phyloP scores from a whole-genome alignment of 2,888 invertebrate genomes.

The Bruchidius siliquastri region DNA sequence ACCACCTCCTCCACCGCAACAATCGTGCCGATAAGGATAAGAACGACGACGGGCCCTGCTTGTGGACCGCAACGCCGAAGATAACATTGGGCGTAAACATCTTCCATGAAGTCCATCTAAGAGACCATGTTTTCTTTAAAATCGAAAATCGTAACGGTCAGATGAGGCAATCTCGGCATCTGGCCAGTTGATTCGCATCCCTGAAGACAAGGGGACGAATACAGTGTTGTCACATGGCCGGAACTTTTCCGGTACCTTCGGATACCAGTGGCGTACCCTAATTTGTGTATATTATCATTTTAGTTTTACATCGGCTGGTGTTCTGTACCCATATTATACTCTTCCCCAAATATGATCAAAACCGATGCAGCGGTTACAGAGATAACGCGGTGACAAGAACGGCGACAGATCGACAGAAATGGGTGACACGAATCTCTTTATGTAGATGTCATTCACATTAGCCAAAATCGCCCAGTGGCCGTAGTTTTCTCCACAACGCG shows the following conservation, averaged over 20 bases:
- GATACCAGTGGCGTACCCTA: background rate
- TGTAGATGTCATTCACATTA: too few relatives aligned
- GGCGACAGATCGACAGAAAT: too few relatives aligned
- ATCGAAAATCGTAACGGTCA: background rate
- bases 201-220: background rate
- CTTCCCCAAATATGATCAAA: too few relatives aligned
- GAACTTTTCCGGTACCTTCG: background rate
- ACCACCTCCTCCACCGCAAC: background rate
- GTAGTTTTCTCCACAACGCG: too few relatives aligned
- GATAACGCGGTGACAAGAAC: too few relatives aligned
- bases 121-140: background rate
- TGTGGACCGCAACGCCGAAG: background rate
- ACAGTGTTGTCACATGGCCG: background rate
- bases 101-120: background rate
- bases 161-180: background rate
- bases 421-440: too few relatives aligned
- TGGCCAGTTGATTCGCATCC: background rate
- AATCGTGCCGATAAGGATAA: background rate
- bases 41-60: background rate
- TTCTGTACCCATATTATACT: too few relatives aligned
- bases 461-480: too few relatives aligned
- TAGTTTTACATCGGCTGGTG: too few relatives aligned
- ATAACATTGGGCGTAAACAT: background rate
- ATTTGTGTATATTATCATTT: too few relatives aligned
- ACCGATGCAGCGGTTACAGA: too few relatives aligned